phyloP scores from a whole-genome alignment of 2,113 vertebrate species.

The Redunca redunca region DNA sequence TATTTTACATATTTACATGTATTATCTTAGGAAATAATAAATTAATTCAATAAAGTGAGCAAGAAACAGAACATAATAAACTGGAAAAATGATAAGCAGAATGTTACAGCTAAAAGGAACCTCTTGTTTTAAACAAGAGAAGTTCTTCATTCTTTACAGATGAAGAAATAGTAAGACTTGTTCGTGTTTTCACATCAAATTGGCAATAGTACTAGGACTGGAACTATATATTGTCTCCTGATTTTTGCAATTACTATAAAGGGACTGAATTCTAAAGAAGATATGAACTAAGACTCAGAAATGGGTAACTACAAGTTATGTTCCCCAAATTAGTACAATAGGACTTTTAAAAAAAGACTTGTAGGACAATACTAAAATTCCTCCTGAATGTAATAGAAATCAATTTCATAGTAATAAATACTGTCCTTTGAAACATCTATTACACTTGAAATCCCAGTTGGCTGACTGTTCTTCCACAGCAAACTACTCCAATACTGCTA shows the following conservation, averaged over 20 bases:
- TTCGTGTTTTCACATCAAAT: background rate
- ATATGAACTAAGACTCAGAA: background rate
- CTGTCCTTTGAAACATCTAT: background rate
- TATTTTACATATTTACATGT: slow-evolving; percentile 11
- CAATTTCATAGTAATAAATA: background rate
- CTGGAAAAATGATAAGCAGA: background rate
- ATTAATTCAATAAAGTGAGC: background rate
- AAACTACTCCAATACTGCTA: background rate
- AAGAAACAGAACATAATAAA: slow-evolving; percentile 25
- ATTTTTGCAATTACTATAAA: background rate
- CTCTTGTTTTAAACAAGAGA: background rate
- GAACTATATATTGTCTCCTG: background rate
- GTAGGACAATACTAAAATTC: background rate
- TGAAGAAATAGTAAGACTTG: background rate
- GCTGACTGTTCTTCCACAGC: background rate
- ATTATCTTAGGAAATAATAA: slow-evolving; percentile 1
- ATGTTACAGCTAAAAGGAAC: background rate
- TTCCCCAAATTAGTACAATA: background rate
- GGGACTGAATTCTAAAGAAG: background rate
- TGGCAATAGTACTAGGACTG: background rate
- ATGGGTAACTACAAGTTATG: background rate
- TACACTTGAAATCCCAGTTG: background rate
- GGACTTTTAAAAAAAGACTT: background rate
- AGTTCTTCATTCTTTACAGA: background rate
- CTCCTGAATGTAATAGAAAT: background rate